phyloP scores from a whole-genome alignment of 2,113 vertebrate genomes.

The Tringa solitaria region DNA sequence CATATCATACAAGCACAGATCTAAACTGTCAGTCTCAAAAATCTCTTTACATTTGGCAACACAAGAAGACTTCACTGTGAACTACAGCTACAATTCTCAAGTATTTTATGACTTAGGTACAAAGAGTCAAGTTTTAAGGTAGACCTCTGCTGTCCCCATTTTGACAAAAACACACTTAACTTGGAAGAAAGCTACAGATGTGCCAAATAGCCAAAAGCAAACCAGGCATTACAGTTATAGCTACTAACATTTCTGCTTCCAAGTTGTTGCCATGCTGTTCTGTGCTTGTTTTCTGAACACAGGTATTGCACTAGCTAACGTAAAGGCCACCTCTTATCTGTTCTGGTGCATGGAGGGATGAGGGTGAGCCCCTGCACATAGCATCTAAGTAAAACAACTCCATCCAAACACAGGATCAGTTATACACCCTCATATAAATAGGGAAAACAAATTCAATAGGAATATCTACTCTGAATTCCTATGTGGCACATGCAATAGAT shows the following conservation, averaged over 20 bases:
- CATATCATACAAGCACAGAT: not conserved
- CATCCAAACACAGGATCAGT: not conserved
- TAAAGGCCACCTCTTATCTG: not conserved
- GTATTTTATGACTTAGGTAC: not conserved
- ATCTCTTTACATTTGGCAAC: not conserved
- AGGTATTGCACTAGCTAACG: not conserved
- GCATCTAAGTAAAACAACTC: not conserved
- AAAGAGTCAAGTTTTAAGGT: not conserved
- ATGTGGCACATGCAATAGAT: rapidly evolving
- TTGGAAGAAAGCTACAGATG: not conserved
- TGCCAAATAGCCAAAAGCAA: not conserved
- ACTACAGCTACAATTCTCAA: not conserved
- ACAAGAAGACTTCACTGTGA: not conserved
- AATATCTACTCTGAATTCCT: not conserved
- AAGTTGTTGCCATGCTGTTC: not conserved
- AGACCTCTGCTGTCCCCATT: not conserved
- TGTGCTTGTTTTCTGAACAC: not conserved
- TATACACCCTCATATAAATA: not conserved
- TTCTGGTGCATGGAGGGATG: not conserved
- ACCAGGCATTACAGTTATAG: not conserved
- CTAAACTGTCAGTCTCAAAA: not conserved
- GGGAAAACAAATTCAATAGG: not conserved
- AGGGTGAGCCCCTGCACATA: not conserved
- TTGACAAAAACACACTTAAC: not conserved
- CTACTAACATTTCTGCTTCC: not conserved